Conservation (phyloP, 1,140 invertebrate genomes). For the Archivesica marissinica region DNA sequence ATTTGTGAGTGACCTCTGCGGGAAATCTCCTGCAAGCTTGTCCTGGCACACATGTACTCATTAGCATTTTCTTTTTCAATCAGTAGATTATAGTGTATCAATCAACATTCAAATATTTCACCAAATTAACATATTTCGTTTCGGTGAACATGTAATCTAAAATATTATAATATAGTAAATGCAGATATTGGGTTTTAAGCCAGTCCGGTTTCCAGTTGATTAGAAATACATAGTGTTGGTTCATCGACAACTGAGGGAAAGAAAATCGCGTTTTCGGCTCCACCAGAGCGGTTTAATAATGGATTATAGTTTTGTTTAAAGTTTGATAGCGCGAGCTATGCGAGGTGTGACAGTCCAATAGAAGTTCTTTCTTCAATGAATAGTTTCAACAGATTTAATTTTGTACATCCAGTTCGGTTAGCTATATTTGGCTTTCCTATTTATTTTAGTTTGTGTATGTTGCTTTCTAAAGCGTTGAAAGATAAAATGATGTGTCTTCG, state of each 20-base stretch:
- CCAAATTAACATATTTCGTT: slow-evolving; percentile 37
- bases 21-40: not conserved
- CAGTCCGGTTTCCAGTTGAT: slow-evolving; percentile 23
- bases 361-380: slow-evolving; percentile 13
- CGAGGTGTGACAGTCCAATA: slow-evolving; percentile 33
- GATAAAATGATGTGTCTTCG: not conserved
- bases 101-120: slow-evolving; percentile 25
- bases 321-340: not conserved
- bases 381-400: slow-evolving; percentile 1
- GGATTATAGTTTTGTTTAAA: slow-evolving; percentile 16
- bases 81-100: not conserved
- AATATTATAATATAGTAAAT: slow-evolving; percentile 46
- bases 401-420: slow-evolving; percentile 5
- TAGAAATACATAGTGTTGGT: not conserved
- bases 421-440: slow-evolving; percentile 4
- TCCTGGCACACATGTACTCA: not conserved
- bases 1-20: not conserved
- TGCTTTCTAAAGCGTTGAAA: slow-evolving; percentile 12
- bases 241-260: not conserved
- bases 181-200: slow-evolving; percentile 36
- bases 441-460: too few species aligned
- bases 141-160: slow-evolving; percentile 35
- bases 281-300: slow-evolving; percentile 31
- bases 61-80: slow-evolving; percentile 36
- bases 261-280: slow-evolving; percentile 46